Evolutionary conservation across 1,140 invertebrate genomes (phyloP).

Genomic region (Zophobas atratus): DNA sequence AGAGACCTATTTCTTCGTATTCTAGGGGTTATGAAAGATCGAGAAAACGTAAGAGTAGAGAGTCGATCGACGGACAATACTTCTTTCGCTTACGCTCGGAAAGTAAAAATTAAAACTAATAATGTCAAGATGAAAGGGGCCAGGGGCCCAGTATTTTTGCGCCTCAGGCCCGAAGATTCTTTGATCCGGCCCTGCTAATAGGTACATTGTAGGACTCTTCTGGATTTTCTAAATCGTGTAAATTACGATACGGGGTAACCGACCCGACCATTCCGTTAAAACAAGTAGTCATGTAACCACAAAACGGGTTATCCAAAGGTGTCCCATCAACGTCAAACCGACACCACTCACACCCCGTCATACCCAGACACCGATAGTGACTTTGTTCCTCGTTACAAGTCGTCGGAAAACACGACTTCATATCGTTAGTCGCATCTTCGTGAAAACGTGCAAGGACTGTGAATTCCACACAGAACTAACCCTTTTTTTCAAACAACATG

Average conservation of each 20-base stretch:
- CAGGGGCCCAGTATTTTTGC: no score
- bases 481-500: slow-evolving; percentile 63
- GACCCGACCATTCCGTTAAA: slow-evolving; percentile 90
- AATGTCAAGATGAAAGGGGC: no score
- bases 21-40: no score
- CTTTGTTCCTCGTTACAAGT: slow-evolving; percentile 85
- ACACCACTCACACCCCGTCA: slow-evolving; percentile 94
- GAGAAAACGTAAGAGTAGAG: no score
- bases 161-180: no score
- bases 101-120: no score
- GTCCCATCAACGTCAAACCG: slow-evolving; percentile 83
- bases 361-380: slow-evolving; percentile 85
- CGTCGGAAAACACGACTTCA: slow-evolving; percentile 80
- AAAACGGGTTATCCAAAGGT: slow-evolving; percentile 81
- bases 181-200: no score
- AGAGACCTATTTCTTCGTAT: no score
- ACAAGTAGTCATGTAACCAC: slow-evolving; percentile 84
- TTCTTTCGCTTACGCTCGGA: no score
- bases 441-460: slow-evolving; percentile 66
- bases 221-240: slow-evolving; percentile 46
- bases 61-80: no score
- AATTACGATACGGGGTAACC: slow-evolving; percentile 85
- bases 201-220: slow-evolving; percentile 59
- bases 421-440: slow-evolving; percentile 69
- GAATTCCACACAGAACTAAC: background rate